A percentile compares a stretch with the other conserved stretches of the same genome.
Conservation (phyloP, 2,113 vertebrate genomes). For the Lates calcarifer region DNA sequence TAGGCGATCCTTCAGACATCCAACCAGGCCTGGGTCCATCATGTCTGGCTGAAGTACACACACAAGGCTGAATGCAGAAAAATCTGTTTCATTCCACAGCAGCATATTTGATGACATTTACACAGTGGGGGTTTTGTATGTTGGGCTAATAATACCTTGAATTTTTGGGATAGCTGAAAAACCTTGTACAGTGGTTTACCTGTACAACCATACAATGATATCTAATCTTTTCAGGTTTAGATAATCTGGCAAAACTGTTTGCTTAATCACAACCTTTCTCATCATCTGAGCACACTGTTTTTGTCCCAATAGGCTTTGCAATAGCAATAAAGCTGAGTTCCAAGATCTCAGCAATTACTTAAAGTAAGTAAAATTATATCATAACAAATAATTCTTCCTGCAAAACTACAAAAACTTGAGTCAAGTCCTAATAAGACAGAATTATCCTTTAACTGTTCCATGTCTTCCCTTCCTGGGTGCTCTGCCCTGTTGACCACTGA, state of each 20-base stretch:
- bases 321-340: not conserved
- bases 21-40: no score
- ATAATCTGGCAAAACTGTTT: no score
- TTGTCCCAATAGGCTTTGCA: not conserved
- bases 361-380: not conserved
- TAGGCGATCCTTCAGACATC: no score
- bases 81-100: not conserved
- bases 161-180: no score
- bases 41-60: not conserved
- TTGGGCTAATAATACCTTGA: no score
- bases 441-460: not conserved
- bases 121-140: no score
- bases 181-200: no score
- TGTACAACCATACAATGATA: no score
- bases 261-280: no score
- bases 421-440: not conserved
- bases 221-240: no score
- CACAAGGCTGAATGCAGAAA: not conserved
- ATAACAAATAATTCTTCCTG: not conserved
- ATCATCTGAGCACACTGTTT: no score
- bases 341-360: not conserved
- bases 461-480: not conserved
- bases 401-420: not conserved
- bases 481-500: constrained; percentile 21
- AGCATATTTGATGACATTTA: not conserved